phyloP scores from a whole-genome alignment of 2,888 invertebrate species.

The Cremastobaeus sp. region DNA sequence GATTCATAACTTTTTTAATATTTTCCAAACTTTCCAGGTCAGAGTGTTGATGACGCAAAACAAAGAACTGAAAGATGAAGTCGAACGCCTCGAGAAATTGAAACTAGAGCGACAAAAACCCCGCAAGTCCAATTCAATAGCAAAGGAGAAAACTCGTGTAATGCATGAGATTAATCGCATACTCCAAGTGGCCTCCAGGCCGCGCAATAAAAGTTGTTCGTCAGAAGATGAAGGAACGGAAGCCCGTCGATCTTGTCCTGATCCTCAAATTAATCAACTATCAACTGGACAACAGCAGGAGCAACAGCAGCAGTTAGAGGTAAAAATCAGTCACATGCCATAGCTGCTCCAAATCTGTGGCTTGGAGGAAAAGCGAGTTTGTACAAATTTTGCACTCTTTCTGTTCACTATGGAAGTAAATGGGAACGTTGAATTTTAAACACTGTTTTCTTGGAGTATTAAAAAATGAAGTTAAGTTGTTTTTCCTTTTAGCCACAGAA shows the following conservation, averaged over 20 bases:
- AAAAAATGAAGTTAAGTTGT: too few relatives aligned
- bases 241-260: slow-evolving; percentile 12
- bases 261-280: slow-evolving; percentile 5
- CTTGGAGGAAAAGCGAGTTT: too few relatives aligned
- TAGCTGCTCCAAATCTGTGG: too few relatives aligned
- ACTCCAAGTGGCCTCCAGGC: slow-evolving; percentile 71
- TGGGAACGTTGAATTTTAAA: too few relatives aligned
- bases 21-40: slow-evolving; percentile 68
- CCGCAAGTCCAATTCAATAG: slow-evolving; percentile 77
- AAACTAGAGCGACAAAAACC: slow-evolving; percentile 81
- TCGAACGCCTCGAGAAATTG: slow-evolving; percentile 83
- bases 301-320: background rate
- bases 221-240: slow-evolving; percentile 62
- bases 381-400: too few relatives aligned
- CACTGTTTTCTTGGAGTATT: too few relatives aligned
- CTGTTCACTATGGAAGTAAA: too few relatives aligned
- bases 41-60: slow-evolving; percentile 86
- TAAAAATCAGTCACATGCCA: background rate
- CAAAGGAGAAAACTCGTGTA: slow-evolving; percentile 85
- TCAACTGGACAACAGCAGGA: slow-evolving; percentile 14
- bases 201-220: slow-evolving; percentile 59
- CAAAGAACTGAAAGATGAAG: slow-evolving; percentile 82
- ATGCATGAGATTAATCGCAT: slow-evolving; percentile 87
- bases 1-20: background rate
- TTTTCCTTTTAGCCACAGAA: too few relatives aligned